These are phyloP conservation scores for Metalampra italica DNA, from an alignment of 2,888 invertebrate genomes.

Conservation along the genomic window DNA sequence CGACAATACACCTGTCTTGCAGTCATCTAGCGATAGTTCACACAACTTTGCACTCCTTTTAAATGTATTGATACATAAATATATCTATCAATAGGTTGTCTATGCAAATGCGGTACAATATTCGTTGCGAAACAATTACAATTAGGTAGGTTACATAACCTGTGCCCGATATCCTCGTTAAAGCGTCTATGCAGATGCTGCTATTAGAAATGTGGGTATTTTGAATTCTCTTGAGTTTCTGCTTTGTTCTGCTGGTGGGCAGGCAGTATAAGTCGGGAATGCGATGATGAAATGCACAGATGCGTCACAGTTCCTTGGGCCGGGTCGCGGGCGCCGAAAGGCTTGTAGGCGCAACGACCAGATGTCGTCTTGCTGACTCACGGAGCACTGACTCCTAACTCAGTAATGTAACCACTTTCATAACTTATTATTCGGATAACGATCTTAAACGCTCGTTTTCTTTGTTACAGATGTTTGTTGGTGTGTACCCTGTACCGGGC, in stretches of 20 bases:
- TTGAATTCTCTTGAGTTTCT: slow-evolving; percentile 27
- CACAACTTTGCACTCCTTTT: slow-evolving; percentile 39
- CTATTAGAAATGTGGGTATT: slow-evolving; percentile 14
- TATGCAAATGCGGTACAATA: slow-evolving; percentile 48
- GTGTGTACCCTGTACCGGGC: slow-evolving; percentile 62
- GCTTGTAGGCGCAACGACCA: slow-evolving; percentile 51
- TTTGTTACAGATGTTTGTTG: slow-evolving; percentile 75
- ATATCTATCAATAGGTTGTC: slow-evolving; percentile 36
- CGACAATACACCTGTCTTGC: slow-evolving; percentile 49
- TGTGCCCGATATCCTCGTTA: slow-evolving; percentile 22
- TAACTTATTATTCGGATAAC: slow-evolving; percentile 31
- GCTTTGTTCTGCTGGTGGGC: slow-evolving; percentile 12
- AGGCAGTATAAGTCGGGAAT: slow-evolving; percentile 33
- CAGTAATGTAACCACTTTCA: slow-evolving; percentile 39
- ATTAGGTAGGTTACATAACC: slow-evolving; percentile 23
- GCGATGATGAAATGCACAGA: slow-evolving; percentile 50
- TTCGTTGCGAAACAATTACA: slow-evolving; percentile 33
- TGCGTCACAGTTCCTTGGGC: slow-evolving; percentile 57
- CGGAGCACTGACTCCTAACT: slow-evolving; percentile 43
- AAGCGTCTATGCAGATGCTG: slow-evolving; percentile 26
- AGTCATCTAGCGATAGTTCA: slow-evolving; percentile 47
- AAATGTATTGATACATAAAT: slow-evolving; percentile 26
- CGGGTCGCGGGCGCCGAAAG: slow-evolving; percentile 27
- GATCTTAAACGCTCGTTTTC: slow-evolving; percentile 26
- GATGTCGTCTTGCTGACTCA: slow-evolving; percentile 65